phyloP scores from a whole-genome alignment of 1,140 invertebrate genomes.

The Drosophila mayri region DNA sequence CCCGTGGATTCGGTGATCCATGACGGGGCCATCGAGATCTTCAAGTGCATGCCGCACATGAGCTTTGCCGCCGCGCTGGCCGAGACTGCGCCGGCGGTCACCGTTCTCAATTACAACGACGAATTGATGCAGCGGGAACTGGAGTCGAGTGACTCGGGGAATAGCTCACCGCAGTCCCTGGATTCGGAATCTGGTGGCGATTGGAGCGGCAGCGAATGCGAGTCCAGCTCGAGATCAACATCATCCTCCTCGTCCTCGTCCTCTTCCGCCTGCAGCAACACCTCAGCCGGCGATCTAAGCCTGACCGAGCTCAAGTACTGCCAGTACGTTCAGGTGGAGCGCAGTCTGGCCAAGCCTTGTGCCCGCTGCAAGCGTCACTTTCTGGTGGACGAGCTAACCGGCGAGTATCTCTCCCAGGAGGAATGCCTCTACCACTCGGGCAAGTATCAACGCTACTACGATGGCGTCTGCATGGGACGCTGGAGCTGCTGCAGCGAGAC shows the following conservation, averaged over 20 bases:
- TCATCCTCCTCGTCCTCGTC: slow-evolving; percentile 16
- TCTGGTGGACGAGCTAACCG: slow-evolving; percentile 86
- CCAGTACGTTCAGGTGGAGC: slow-evolving; percentile 50
- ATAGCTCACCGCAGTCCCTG: slow-evolving; percentile 85
- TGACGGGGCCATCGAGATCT: slow-evolving; percentile 88
- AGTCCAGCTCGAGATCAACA: slow-evolving; percentile 16
- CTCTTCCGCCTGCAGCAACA: slow-evolving; percentile 3
- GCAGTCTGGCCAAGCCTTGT: slow-evolving; percentile 87
- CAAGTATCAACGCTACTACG: slow-evolving; percentile 85
- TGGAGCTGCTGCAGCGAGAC: slow-evolving; percentile 86
- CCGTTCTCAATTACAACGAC: slow-evolving; percentile 65
- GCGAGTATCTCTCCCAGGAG: slow-evolving; percentile 89
- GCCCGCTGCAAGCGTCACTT: slow-evolving; percentile 91
- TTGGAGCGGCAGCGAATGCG: slow-evolving; percentile 71
- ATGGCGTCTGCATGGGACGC: slow-evolving; percentile 61
- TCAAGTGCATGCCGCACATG: slow-evolving; percentile 85
- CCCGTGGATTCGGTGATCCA: slow-evolving; percentile 88
- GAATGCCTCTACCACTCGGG: slow-evolving; percentile 94
- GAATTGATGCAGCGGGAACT: slow-evolving; percentile 32
- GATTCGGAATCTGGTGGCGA: slow-evolving; percentile 85
- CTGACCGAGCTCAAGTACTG: slow-evolving; percentile 51
- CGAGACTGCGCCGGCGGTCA: slow-evolving; percentile 42
- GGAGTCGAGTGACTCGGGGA: slow-evolving; percentile 71
- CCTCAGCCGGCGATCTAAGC: neutral
- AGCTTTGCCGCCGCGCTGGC: slow-evolving; percentile 84